These are phyloP conservation scores for Drosophila macrospina DNA, from an alignment of 2,888 invertebrate genomes.

Conservation along the genomic window DNA sequence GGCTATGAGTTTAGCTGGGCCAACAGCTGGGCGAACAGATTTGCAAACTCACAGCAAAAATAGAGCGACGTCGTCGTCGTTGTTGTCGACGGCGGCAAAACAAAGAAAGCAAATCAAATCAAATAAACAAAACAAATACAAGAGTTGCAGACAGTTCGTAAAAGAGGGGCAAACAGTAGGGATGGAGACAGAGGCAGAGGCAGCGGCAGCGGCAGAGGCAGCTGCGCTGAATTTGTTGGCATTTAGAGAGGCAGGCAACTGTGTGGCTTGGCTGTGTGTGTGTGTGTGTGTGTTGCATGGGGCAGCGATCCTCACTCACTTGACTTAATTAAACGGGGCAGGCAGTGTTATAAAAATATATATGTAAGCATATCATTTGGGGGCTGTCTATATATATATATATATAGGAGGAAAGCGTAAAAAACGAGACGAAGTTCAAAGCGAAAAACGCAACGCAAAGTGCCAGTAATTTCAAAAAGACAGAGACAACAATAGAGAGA, in stretches of 20 bases:
- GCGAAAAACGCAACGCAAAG: conserved; percentile 46
- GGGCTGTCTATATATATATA: conserved; percentile 41
- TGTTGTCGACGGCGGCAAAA: conserved; percentile 55
- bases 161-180: conserved; percentile 17
- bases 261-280: conserved; percentile 12
- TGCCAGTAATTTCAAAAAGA: conserved; percentile 31
- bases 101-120: conserved; percentile 73
- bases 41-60: conserved; percentile 64
- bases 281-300: conserved; percentile 43
- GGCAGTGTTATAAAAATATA: conserved; percentile 66
- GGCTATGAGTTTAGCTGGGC: conserved; percentile 24
- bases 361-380: conserved; percentile 12
- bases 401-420: conserved; percentile 52
- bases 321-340: conserved; percentile 81
- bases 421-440: conserved; percentile 76
- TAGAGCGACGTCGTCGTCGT: conserved; percentile 45
- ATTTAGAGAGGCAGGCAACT: conserved; percentile 71
- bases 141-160: conserved; percentile 27
- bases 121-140: conserved; percentile 76
- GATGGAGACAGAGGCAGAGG: not conserved
- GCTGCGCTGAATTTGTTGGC: conserved; percentile 68
- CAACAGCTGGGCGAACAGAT: conserved; percentile 71
- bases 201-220: conserved; percentile 38
- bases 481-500: not conserved
- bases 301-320: conserved; percentile 75